These are phyloP conservation scores for Sapajus apella DNA, from an alignment of 2,113 vertebrate genomes.

Conservation along the genomic window DNA sequence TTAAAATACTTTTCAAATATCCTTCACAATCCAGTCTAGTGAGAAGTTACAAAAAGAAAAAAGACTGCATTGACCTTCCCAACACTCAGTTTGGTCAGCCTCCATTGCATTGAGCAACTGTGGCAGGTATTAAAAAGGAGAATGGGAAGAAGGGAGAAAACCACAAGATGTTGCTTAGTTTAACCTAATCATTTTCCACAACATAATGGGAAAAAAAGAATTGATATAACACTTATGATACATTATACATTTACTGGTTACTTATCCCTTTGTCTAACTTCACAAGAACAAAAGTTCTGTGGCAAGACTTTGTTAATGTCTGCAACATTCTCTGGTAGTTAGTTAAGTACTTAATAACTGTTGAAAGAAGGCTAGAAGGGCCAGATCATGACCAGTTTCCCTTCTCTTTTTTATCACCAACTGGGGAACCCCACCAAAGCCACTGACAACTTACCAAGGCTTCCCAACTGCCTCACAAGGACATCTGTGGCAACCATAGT, in stretches of 20 bases:
- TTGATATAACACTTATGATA: constrained; percentile 2
- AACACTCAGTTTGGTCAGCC: background rate
- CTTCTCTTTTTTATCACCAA: background rate
- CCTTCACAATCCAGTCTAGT: background rate
- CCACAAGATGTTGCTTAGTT: background rate
- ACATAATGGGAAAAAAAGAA: background rate
- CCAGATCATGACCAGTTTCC: background rate
- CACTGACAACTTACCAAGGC: constrained; percentile 2
- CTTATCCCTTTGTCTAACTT: constrained; percentile 16
- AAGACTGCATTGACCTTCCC: background rate
- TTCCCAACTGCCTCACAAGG: background rate
- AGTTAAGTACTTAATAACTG: background rate
- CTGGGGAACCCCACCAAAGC: background rate
- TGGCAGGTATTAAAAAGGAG: background rate
- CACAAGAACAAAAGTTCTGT: background rate
- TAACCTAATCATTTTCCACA: background rate
- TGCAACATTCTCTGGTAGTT: background rate
- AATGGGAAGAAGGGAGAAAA: background rate
- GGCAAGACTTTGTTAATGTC: background rate
- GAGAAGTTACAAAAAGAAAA: background rate
- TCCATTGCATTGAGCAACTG: background rate
- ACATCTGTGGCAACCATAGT: background rate
- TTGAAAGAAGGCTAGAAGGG: background rate
- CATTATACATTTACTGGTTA: background rate
- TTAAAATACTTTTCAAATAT: background rate